These are phyloP conservation scores for Pelosia muscerda DNA, from an alignment of 2,888 invertebrate species.

Conservation along the genomic window DNA sequence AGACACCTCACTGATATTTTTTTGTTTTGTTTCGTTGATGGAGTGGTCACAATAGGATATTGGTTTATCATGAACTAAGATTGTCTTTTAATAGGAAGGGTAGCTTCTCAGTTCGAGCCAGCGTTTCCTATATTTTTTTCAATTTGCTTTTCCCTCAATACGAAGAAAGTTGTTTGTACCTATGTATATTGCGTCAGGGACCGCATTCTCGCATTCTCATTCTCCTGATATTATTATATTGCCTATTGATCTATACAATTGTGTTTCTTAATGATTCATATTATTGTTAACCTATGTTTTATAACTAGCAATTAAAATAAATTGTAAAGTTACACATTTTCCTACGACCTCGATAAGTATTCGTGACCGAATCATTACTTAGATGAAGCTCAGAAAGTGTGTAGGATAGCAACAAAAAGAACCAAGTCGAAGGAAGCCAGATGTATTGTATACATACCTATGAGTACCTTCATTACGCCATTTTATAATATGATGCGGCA, in stretches of 20 bases:
- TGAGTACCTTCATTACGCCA: neutral
- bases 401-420: too few species aligned
- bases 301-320: neutral
- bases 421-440: neutral
- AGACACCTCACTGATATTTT: too few species aligned
- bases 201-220: neutral
- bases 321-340: neutral
- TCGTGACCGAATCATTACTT: conserved; percentile 7
- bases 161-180: too few species aligned
- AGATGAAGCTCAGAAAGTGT: neutral
- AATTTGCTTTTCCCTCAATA: too few species aligned
- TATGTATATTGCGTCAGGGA: neutral
- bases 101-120: too few species aligned
- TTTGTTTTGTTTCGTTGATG: too few species aligned
- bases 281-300: neutral
- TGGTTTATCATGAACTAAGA: too few species aligned
- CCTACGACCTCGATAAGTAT: neutral
- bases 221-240: too few species aligned
- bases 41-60: too few species aligned
- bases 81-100: too few species aligned
- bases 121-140: too few species aligned
- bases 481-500: neutral
- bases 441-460: neutral
- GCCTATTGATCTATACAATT: neutral
- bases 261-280: neutral